These are phyloP conservation scores for Bettongia penicillata DNA, from an alignment of 2,113 vertebrate genomes.

Conservation along the genomic window DNA sequence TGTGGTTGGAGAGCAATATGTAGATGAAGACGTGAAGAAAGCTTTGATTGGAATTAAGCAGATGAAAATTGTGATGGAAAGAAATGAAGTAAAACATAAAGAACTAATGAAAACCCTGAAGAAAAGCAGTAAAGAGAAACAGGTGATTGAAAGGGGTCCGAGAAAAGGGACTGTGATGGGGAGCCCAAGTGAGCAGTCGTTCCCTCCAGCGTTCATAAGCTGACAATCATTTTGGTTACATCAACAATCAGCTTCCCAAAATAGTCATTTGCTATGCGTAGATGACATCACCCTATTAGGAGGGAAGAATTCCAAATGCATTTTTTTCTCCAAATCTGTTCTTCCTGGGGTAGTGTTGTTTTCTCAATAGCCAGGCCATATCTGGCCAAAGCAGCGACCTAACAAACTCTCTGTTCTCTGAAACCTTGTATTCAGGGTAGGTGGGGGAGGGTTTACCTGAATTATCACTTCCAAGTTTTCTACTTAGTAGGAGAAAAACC, in stretches of 20 bases:
- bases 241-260: neutral
- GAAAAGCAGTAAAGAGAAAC: slow-evolving; percentile 91
- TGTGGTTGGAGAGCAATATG: slow-evolving; percentile 85
- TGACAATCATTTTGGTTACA: neutral
- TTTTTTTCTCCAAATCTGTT: neutral
- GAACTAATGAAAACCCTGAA: slow-evolving; percentile 90
- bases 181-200: neutral
- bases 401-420: neutral
- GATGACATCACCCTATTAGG: neutral
- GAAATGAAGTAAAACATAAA: slow-evolving; percentile 89
- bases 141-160: slow-evolving; percentile 79
- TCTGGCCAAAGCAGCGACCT: neutral
- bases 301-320: neutral
- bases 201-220: neutral
- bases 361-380: neutral
- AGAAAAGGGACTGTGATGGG: neutral
- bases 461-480: neutral
- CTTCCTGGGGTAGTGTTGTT: neutral
- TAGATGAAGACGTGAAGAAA: slow-evolving; percentile 88
- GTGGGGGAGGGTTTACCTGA: neutral
- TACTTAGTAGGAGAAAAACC: neutral
- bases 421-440: neutral
- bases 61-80: slow-evolving; percentile 93
- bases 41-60: slow-evolving; percentile 92
- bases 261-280: neutral